A percentile compares a stretch with the other conserved stretches of the same genome.
These are phyloP conservation scores for Philypnodon macrostomus DNA, from an alignment of 2,797 vertebrate genomes.

Conservation along the genomic window DNA sequence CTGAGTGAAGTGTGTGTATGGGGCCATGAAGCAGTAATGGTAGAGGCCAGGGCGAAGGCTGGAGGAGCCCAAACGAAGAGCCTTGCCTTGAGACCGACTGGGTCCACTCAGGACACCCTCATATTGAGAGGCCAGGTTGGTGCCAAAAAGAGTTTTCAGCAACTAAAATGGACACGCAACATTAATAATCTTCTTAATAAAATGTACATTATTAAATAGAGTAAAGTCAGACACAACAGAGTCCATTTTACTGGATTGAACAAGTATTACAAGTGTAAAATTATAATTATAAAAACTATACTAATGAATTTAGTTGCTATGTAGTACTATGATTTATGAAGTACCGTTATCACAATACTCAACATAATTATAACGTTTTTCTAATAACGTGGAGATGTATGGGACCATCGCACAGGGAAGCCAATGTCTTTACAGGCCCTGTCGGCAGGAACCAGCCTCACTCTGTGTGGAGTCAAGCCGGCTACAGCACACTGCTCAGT, in stretches of 20 bases:
- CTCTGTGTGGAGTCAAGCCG: constrained; percentile 57
- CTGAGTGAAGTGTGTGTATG: constrained; percentile 97
- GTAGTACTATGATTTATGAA: too few relatives aligned
- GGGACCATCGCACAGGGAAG: constrained; percentile 75
- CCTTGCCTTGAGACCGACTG: constrained; percentile 87
- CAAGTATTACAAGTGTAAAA: too few relatives aligned
- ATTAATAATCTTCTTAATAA: too few relatives aligned
- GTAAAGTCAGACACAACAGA: too few relatives aligned
- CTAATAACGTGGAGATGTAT: constrained; percentile 57
- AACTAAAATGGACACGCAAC: constrained; percentile 69
- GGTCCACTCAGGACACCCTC: constrained; percentile 87
- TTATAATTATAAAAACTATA: too few relatives aligned
- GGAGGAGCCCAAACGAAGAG: constrained; percentile 92
- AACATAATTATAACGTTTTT: not conserved
- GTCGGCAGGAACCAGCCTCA: constrained; percentile 74
- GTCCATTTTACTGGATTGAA: too few relatives aligned
- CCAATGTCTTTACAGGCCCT: constrained; percentile 67
- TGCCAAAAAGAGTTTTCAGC: constrained; percentile 95
- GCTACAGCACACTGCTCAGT: constrained; percentile 66
- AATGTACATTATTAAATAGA: too few relatives aligned
- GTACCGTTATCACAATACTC: too few relatives aligned
- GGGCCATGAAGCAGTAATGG: constrained; percentile 99
- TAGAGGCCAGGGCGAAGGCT: constrained; percentile 91
- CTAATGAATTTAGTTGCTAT: too few relatives aligned
- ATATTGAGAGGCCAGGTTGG: constrained; percentile 94